A percentile compares a stretch with the other conserved stretches of the same genome.
phyloP scores from a whole-genome alignment of 2,888 invertebrate species.

The Pristionchus maxplancki region DNA sequence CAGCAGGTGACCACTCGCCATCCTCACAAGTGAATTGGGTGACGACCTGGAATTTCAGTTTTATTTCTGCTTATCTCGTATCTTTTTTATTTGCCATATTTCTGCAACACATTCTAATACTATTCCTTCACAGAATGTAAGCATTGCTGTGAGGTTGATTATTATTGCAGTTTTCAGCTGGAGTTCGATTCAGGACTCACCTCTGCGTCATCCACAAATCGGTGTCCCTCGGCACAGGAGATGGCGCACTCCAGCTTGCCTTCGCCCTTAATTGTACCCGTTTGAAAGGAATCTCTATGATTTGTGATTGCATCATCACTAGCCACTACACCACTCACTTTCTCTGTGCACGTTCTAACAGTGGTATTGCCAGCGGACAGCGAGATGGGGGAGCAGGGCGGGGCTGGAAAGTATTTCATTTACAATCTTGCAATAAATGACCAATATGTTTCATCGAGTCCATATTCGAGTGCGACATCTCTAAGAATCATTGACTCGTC shows the following conservation, averaged over 20 bases:
- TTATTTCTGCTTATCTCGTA: neutral
- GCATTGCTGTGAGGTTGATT: no score
- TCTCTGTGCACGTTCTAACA: neutral
- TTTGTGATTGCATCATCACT: neutral
- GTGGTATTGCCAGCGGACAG: constrained; percentile 86
- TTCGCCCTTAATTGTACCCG: constrained; percentile 84
- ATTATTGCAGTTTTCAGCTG: no score
- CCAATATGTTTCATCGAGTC: neutral
- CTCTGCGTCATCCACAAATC: constrained; percentile 70
- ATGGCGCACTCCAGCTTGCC: constrained; percentile 82
- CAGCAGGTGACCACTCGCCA: constrained; percentile 90
- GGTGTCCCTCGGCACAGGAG: constrained; percentile 71
- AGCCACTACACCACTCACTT: neutral
- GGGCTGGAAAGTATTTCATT: constrained; percentile 73
- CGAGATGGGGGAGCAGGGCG: constrained; percentile 91
- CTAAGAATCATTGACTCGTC: neutral
- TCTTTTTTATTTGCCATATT: neutral
- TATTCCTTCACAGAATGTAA: no score
- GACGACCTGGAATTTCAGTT: constrained; percentile 51
- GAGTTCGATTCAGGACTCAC: neutral
- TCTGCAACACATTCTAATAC: neutral
- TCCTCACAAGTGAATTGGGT: constrained; percentile 68
- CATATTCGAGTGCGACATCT: neutral
- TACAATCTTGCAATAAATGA: no score
- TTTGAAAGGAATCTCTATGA: neutral